Evolutionary conservation across 2,888 invertebrate genomes (phyloP).

Genomic region (Plagiodera versicolora): DNA sequence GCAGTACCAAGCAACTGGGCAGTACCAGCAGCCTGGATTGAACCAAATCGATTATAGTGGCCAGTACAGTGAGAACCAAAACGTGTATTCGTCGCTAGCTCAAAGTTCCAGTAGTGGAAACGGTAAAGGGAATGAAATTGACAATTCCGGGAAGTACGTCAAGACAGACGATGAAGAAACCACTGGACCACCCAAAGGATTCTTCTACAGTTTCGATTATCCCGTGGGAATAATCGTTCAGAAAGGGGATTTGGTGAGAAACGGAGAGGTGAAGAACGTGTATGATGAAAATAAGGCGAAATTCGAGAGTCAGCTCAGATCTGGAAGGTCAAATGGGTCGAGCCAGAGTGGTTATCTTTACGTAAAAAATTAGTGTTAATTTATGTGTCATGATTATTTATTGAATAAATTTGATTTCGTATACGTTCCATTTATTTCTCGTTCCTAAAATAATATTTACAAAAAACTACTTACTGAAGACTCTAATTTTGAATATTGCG

Average conservation of each 20-base stretch:
- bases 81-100: too few species aligned
- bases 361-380: neutral
- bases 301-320: conserved; percentile 45
- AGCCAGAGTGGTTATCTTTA: conserved; percentile 29
- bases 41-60: conserved; percentile 35
- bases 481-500: too few species aligned
- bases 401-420: neutral
- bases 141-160: conserved; percentile 16
- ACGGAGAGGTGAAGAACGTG: conserved; percentile 39
- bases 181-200: conserved; percentile 64
- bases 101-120: too few species aligned
- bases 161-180: conserved; percentile 46
- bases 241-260: conserved; percentile 44
- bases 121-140: conserved; percentile 8
- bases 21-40: conserved; percentile 21
- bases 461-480: too few species aligned
- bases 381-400: neutral
- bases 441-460: too few species aligned
- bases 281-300: conserved; percentile 46
- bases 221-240: conserved; percentile 60
- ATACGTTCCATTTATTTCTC: too few species aligned
- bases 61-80: conserved; percentile 33
- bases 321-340: conserved; percentile 28
- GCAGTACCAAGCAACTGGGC: conserved; percentile 21
- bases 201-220: conserved; percentile 73